phyloP scores from a whole-genome alignment of 2,888 invertebrate genomes.

The Cerceris ruficornis region DNA sequence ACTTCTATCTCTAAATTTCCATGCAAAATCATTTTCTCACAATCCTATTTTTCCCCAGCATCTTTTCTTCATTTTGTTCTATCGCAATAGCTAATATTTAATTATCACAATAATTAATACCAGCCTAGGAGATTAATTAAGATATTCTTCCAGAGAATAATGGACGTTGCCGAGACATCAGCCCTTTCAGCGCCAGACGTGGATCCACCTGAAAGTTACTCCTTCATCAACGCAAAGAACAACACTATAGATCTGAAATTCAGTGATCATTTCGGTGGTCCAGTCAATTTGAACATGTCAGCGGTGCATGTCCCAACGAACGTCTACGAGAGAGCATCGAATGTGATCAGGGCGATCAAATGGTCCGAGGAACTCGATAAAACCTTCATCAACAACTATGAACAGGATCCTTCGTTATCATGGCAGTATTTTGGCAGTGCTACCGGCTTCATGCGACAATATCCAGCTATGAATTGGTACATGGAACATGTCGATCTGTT shows the following conservation, averaged over 20 bases:
- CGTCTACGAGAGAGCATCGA: constrained; percentile 94
- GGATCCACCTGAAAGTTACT: constrained; percentile 64
- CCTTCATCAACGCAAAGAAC: constrained; percentile 77
- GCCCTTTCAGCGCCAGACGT: constrained; percentile 84
- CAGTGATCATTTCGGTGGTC: constrained; percentile 90
- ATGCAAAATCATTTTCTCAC: no score
- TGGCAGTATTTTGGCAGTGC: constrained; percentile 99
- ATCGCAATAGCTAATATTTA: no score
- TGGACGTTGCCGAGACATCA: constrained; percentile 93
- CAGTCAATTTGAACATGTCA: constrained; percentile 88
- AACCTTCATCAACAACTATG: constrained; percentile 86
- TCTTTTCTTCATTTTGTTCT: no score
- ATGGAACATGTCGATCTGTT: constrained; percentile 94
- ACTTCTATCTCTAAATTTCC: no score
- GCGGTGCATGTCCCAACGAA: constrained; percentile 98
- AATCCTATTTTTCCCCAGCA: no score
- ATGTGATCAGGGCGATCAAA: constrained; percentile 94
- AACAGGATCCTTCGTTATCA: constrained; percentile 85
- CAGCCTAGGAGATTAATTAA: no score
- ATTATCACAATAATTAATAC: no score
- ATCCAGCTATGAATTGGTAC: constrained; percentile 94
- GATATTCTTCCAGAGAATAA: constrained; percentile 86
- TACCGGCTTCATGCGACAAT: constrained; percentile 98
- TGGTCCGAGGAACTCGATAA: constrained; percentile 97
- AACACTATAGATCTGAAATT: constrained; percentile 85